Evolutionary conservation across 2,113 vertebrate genomes (phyloP).

Genomic region (Dasyurus viverrinus): DNA sequence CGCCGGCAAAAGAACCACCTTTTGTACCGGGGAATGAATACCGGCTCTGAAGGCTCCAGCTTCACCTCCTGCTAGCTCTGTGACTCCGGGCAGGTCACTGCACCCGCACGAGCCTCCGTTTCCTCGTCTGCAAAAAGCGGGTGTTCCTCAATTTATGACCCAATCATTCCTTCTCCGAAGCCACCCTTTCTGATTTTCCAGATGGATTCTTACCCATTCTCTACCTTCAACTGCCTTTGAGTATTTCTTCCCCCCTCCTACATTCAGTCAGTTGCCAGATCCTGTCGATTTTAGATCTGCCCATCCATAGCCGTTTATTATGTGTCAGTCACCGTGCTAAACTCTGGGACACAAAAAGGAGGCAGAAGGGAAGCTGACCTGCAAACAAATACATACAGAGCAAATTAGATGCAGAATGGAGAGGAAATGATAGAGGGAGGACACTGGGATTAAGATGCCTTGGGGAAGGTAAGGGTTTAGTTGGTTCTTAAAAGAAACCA

Average conservation of each 20-base stretch:
- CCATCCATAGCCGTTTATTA: background rate
- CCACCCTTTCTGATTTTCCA: background rate
- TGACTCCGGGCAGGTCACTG: background rate
- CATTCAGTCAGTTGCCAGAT: background rate
- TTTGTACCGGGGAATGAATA: background rate
- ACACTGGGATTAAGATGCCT: background rate
- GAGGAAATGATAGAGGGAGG: background rate
- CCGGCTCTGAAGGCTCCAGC: background rate
- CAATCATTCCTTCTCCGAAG: background rate
- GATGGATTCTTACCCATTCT: background rate
- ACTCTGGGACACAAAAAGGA: background rate
- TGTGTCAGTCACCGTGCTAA: background rate
- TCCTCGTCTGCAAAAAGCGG: background rate
- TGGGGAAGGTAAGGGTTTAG: background rate
- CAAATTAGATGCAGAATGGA: background rate
- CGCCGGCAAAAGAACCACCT: background rate
- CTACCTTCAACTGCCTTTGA: background rate
- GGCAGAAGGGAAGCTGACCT: background rate
- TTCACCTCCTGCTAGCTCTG: background rate
- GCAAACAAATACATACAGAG: background rate
- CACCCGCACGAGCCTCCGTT: background rate
- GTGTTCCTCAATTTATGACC: background rate
- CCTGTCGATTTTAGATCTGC: background rate
- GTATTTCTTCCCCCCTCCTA: background rate
- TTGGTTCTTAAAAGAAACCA: background rate